Evolutionary conservation across 2,797 vertebrate species (phyloP), one percentile per base, ranked within the genome.

Genomic region (Bradypodion ventrale): DNA sequence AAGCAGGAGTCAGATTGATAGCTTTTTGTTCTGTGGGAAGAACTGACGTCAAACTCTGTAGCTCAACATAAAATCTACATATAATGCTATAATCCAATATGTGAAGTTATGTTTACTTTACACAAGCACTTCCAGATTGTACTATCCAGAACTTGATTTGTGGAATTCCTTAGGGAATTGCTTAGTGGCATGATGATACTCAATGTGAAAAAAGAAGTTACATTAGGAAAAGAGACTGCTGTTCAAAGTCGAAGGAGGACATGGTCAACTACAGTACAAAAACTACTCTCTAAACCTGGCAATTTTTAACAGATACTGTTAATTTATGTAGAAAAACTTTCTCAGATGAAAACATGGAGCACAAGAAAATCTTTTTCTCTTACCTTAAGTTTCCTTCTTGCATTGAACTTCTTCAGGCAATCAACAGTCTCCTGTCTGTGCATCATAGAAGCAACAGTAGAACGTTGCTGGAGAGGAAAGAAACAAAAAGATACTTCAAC

Each of bases 401-500:
- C 98, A 29, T 99, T 99, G 93, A 99, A 99, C 86, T 99, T 99
- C 97, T 99, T 99, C 94, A 99, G 95, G 94, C 98, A 99, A 92
- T 99, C 98, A 90, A 99, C 98, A 27, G 98, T 99, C 94, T 99
- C 98, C 95, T 99, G 98, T 82, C 98, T 97, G 97, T 99, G 98
- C 98, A 99, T 99, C 97, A 99, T 99, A 87, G 98, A 99, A 23
- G 98, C 98, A 93, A 99, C 98, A 70, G 98, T 99, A 92, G 98
- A 98, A 89, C 98, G 98, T 99, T 99, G 98, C 98, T 99, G 91
- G 81, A 73, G 86, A 92, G 84, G 84, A 87, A 92, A 44, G 93
- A 78, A 40, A 87, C n/a, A 32, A 90, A 84, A 1, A 83, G 42
- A 49, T 21, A 52, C 74, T 70, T 92, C 78, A 87, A 75, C 0